These are phyloP conservation scores for Acrobasis consociella DNA, from an alignment of 2,888 invertebrate genomes.

Conservation along the genomic window DNA sequence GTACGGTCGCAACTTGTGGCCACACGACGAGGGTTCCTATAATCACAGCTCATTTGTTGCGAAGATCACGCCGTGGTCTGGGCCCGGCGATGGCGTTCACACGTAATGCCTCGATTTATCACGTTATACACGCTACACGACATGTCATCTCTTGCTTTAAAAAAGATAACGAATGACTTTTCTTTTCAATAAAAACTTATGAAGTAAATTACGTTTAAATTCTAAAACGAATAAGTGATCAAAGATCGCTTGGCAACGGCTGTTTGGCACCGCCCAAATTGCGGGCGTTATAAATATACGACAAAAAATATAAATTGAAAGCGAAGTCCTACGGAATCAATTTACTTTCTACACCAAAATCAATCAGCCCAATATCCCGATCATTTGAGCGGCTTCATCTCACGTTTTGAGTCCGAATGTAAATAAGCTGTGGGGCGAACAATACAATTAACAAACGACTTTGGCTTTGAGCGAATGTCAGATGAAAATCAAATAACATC, in stretches of 20 bases:
- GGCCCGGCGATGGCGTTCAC: slow-evolving; percentile 14
- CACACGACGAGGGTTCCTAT: slow-evolving; percentile 15
- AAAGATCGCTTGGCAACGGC: slow-evolving; percentile 1
- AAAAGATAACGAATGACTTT: slow-evolving; percentile 18
- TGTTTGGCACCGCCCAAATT: background rate
- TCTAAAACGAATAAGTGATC: background rate
- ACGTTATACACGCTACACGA: slow-evolving; percentile 14
- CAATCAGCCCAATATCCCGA: slow-evolving; percentile 20
- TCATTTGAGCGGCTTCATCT: slow-evolving; percentile 23
- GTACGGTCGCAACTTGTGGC: slow-evolving; percentile 15
- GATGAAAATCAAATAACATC: slow-evolving; percentile 45
- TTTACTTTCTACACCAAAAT: slow-evolving; percentile 21
- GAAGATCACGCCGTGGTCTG: slow-evolving; percentile 20
- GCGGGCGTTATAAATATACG: background rate
- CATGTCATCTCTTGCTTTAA: slow-evolving; percentile 2
- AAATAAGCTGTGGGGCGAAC: slow-evolving; percentile 29
- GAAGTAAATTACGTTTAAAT: slow-evolving; percentile 6
- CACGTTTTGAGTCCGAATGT: slow-evolving; percentile 21
- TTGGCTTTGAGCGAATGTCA: slow-evolving; percentile 47
- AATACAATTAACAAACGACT: slow-evolving; percentile 37
- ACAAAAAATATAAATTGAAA: slow-evolving; percentile 21
- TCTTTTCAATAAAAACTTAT: slow-evolving; percentile 12
- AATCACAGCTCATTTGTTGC: slow-evolving; percentile 21
- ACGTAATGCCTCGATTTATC: slow-evolving; percentile 23
- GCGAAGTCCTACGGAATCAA: slow-evolving; percentile 12